phyloP scores from a whole-genome alignment of 37 sponge, comb jelly and placozoan species.

The Cliona cf. orientalis region DNA sequence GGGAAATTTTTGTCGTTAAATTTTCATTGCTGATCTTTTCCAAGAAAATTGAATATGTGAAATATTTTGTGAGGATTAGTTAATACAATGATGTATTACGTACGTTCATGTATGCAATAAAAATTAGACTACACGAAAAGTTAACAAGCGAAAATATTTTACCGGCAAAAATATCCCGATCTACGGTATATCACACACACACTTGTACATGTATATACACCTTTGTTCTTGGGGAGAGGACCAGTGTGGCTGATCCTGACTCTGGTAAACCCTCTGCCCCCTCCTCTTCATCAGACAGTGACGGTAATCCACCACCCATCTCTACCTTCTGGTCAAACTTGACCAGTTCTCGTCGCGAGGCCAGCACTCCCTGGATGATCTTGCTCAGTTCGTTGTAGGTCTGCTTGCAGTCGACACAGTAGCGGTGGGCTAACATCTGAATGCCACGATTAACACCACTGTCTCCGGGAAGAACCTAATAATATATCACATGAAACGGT shows the following conservation, averaged over 20 bases:
- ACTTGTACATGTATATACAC: background rate
- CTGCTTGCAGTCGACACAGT: slow-evolving; percentile 81
- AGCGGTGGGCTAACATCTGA: slow-evolving; percentile 76
- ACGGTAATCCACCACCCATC: background rate
- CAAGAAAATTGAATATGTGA: too few relatives aligned
- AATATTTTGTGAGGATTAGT: too few relatives aligned
- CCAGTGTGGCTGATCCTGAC: background rate
- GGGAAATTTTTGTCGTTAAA: too few relatives aligned
- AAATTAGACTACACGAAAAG: too few relatives aligned
- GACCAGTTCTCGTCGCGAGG: slow-evolving; percentile 81
- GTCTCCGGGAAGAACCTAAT: background rate
- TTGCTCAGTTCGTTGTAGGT: slow-evolving; percentile 85
- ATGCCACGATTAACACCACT: slow-evolving; percentile 77
- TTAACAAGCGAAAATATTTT: too few relatives aligned
- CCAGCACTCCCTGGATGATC: slow-evolving; percentile 80
- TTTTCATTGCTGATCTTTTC: too few relatives aligned
- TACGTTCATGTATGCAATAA: too few relatives aligned
- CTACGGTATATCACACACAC: too few relatives aligned
- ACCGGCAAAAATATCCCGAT: too few relatives aligned
- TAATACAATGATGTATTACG: too few relatives aligned
- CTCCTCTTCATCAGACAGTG: background rate
- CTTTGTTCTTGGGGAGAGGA: background rate
- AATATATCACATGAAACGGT: too few relatives aligned
- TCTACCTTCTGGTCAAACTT: slow-evolving; percentile 81
- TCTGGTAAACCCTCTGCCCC: background rate